Conservation (phyloP, 2,888 invertebrate species). For the Kuschelorhynchus macadamiae region DNA sequence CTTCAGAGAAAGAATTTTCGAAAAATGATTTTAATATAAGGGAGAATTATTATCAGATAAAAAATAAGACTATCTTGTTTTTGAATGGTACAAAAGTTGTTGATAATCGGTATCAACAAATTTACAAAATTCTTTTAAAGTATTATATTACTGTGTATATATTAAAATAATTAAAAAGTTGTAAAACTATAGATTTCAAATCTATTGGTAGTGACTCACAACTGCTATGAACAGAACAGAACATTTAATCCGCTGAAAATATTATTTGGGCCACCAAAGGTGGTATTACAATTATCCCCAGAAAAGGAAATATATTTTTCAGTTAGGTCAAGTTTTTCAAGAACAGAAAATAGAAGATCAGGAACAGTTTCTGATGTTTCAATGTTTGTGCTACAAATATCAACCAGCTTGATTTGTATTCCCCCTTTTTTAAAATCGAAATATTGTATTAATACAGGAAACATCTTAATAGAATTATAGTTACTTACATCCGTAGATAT, state of each 20-base stretch:
- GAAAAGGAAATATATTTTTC: conserved; percentile 30
- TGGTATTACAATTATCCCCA: conserved; percentile 24
- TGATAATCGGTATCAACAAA: conserved; percentile 8
- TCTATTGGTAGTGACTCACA: conserved; percentile 17
- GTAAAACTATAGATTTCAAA: conserved; percentile 25
- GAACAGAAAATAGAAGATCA: conserved; percentile 13
- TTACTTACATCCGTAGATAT: conserved; percentile 34
- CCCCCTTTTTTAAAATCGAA: conserved; percentile 20
- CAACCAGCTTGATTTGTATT: conserved; percentile 22
- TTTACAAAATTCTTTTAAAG: conserved; percentile 29
- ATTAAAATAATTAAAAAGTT: conserved; percentile 26
- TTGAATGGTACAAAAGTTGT: conserved; percentile 18
- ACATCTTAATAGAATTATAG: conserved; percentile 25
- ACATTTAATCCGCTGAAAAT: conserved; percentile 19
- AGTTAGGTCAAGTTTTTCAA: conserved; percentile 8
- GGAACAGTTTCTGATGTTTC: conserved; percentile 36
- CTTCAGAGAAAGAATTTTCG: conserved; percentile 33
- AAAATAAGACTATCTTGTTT: conserved; percentile 34
- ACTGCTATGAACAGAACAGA: conserved; percentile 15
- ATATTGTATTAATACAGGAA: conserved; percentile 26
- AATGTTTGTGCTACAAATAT: conserved; percentile 18
- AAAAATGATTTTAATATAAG: conserved; percentile 34
- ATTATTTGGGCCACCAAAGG: conserved; percentile 28
- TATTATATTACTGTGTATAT: conserved; percentile 22
- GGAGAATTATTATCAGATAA: conserved; percentile 23